phyloP scores from a whole-genome alignment of 1,140 invertebrate species.

The Zaprionus camerounensis region DNA sequence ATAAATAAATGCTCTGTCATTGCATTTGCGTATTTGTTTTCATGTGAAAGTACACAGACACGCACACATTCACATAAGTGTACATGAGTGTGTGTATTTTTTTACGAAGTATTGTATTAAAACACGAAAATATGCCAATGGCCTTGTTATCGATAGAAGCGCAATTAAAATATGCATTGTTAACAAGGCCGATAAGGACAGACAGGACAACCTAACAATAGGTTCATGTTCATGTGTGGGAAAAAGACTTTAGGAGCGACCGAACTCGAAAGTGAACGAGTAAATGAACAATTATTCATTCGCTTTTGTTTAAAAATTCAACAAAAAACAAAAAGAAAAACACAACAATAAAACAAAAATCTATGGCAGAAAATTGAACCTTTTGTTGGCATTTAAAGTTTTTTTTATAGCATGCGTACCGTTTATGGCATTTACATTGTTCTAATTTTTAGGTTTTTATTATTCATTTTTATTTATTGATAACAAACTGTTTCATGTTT shows the following conservation, averaged over 20 bases:
- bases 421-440: constrained; percentile 20
- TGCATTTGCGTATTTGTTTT: constrained; percentile 12
- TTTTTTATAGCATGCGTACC: constrained; percentile 32
- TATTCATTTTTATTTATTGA: background rate
- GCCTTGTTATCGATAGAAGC: constrained; percentile 57
- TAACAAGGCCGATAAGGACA: constrained; percentile 51
- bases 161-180: constrained; percentile 68
- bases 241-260: background rate
- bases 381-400: constrained; percentile 49
- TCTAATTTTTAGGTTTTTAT: constrained; percentile 21
- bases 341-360: constrained; percentile 7
- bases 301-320: constrained; percentile 1
- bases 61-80: background rate
- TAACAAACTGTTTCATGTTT: constrained; percentile 13
- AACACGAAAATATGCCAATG: constrained; percentile 46
- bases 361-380: constrained; percentile 4
- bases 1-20: constrained; percentile 10
- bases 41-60: constrained; percentile 5
- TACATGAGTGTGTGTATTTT: background rate
- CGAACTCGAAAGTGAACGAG: background rate
- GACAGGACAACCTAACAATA: constrained; percentile 14
- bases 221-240: background rate
- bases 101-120: constrained; percentile 17
- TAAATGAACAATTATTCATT: constrained; percentile 29
- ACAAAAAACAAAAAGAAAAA: background rate